phyloP scores from a whole-genome alignment of 1,140 invertebrate genomes.

The Drosophila murphyi region DNA sequence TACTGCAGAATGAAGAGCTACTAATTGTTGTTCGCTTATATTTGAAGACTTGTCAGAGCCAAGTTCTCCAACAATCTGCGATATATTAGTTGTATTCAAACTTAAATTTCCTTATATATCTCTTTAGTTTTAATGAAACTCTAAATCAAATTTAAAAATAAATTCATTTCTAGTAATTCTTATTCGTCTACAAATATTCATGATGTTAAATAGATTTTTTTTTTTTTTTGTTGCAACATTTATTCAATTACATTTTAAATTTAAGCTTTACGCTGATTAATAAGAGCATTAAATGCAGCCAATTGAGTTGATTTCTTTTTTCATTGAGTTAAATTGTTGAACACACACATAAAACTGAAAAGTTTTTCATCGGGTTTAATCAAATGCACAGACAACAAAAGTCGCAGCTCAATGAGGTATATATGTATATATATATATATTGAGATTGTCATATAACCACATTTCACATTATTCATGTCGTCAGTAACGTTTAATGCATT shows the following conservation, averaged over 20 bases:
- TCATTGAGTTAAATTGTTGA: conserved; percentile 56
- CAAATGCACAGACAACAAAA: conserved; percentile 76
- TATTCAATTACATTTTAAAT: conserved; percentile 24
- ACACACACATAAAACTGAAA: not conserved
- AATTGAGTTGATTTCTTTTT: conserved; percentile 44
- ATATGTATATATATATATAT: too few relatives aligned
- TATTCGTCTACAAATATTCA: not conserved
- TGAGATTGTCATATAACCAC: too few relatives aligned
- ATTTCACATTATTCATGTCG: not conserved
- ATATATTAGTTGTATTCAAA: too few relatives aligned
- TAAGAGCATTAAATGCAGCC: conserved; percentile 23
- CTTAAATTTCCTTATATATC: too few relatives aligned
- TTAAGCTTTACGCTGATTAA: conserved; percentile 22
- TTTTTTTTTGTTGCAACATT: not conserved
- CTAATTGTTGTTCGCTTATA: too few relatives aligned
- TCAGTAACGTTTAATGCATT: conserved; percentile 25
- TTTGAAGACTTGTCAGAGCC: not conserved
- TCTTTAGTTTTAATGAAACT: too few relatives aligned
- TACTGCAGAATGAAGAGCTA: too few relatives aligned
- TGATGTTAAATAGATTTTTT: not conserved
- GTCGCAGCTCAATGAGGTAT: conserved; percentile 60
- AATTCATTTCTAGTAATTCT: not conserved
- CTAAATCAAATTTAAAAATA: too few relatives aligned
- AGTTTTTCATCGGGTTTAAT: conserved; percentile 57
- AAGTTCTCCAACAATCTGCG: too few relatives aligned